Evolutionary conservation across 92 coral and sea anemone species (phyloP), one percentile per base, ranked within the genome.

Genomic region (Meandrina meandrites): DNA sequence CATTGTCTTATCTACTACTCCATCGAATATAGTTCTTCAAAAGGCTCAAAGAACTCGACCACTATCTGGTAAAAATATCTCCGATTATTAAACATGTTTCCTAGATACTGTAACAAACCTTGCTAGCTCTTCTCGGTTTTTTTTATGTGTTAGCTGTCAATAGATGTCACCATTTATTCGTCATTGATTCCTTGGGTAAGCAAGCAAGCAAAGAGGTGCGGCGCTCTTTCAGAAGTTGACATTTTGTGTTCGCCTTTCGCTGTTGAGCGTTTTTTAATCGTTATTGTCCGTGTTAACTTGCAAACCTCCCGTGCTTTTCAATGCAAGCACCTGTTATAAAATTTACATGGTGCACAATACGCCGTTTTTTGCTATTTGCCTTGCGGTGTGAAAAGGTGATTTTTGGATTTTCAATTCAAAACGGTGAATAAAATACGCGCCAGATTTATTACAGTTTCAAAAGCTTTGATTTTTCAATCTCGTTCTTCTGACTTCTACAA

Each of bases 281-380:
- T 81, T 11, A 24, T 81, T 66, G 36, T 48, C 47, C 67, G 66
- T 54, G 67, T 51, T 48, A 27, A 28, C 30, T 54, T 35, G n/a
- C 13, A 79, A 19, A 35, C 15, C 17, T 32, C 79, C 27, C 32
- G 35, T 42, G 45, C 37, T 48, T 37, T 37, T 60, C 31, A 37
- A 67, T 1, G 50, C 45, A 16, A 18, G 45, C 85, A 86, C 90
- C 77, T 86, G 66, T 67, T 54, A 37, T 14, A 1, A 64, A 34
- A 58, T 79, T 79, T 67, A 72, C 80, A 81, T 66, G 86, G 56
- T 13, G 10, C 16, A 57, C 85, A 79, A 60, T 35, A 24, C 50
- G 19, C 50, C 42, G 56, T 42, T 28, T 67, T 74, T 37, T 18
- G 10, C 68, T 54, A 42, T 66, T 79, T 77, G 78, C 8, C 51